Percentiles rank a stretch among this genome's conserved stretches.
Conservation (phyloP, 1,140 invertebrate species). For the Magallana gigas region DNA sequence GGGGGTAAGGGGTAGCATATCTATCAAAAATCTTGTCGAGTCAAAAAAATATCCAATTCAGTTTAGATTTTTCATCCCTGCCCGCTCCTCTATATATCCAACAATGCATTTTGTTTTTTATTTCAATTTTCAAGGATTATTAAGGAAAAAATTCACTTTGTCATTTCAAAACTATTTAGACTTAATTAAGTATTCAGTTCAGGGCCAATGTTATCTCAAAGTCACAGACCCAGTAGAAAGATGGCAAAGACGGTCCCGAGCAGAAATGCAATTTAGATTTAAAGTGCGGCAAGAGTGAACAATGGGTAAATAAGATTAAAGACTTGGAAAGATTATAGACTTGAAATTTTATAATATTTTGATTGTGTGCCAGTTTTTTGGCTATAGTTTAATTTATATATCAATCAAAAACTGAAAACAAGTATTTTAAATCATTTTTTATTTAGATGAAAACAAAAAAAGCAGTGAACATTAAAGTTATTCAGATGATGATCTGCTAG, state of each 20-base stretch:
- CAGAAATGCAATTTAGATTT: not conserved
- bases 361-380: not conserved
- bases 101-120: too few relatives aligned
- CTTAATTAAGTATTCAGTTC: not conserved
- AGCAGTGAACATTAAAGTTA: not conserved
- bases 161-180: not conserved
- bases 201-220: not conserved
- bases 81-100: too few relatives aligned
- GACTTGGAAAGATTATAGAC: not conserved
- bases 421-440: not conserved
- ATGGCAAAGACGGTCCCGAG: not conserved
- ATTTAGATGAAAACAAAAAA: slow-evolving; percentile 14
- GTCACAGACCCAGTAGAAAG: not conserved
- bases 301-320: not conserved
- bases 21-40: too few relatives aligned
- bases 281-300: not conserved
- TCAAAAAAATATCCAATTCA: too few relatives aligned
- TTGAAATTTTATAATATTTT: not conserved
- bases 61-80: too few relatives aligned
- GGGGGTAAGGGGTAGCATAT: too few relatives aligned
- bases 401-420: not conserved
- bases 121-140: too few relatives aligned
- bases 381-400: too few relatives aligned
- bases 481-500: not conserved
- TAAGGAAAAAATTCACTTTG: not conserved